These are phyloP conservation scores for Pachymerium ferrugineum DNA, from an alignment of 2,888 invertebrate species.

Conservation along the genomic window DNA sequence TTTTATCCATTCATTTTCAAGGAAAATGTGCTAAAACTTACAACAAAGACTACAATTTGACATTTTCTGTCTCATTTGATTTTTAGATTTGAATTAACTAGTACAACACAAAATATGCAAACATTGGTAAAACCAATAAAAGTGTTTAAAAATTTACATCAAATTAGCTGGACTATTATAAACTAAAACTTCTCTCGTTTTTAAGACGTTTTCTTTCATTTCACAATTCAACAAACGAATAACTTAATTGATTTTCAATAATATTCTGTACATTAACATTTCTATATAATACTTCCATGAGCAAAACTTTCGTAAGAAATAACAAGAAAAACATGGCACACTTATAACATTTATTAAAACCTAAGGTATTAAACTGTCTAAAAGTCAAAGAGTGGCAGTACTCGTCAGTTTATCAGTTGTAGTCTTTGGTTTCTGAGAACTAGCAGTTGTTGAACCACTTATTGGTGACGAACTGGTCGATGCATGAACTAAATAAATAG, in stretches of 20 bases:
- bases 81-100: no score
- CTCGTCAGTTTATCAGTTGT: not conserved
- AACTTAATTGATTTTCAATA: no score
- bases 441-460: not conserved
- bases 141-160: no score
- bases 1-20: no score
- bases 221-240: not conserved
- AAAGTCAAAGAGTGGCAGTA: not conserved
- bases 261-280: not conserved
- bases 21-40: no score
- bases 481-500: not conserved
- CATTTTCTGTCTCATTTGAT: no score
- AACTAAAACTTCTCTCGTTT: no score
- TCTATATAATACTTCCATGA: not conserved
- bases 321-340: not conserved
- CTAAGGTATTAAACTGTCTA: not conserved
- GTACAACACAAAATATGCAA: no score
- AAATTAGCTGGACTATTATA: no score
- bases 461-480: not conserved
- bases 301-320: not conserved
- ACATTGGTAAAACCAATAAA: no score
- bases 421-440: not conserved
- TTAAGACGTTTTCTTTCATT: no score
- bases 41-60: no score
- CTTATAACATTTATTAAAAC: not conserved